phyloP scores from a whole-genome alignment of 2,888 invertebrate genomes.

The Dione vanillae region DNA sequence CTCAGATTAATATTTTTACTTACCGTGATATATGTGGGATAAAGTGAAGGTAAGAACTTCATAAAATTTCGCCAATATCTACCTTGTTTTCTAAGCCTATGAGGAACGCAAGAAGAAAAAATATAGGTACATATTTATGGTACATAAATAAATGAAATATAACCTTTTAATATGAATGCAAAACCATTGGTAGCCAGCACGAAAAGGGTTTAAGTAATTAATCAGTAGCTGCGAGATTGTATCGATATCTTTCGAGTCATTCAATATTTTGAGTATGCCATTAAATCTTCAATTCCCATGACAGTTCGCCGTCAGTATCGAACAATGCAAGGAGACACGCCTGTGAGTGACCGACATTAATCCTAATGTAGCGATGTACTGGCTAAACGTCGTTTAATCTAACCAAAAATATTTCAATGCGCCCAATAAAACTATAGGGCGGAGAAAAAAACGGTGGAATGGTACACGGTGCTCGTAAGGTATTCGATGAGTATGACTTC shows the following conservation, averaged over 20 bases:
- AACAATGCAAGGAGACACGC: slow-evolving; percentile 56
- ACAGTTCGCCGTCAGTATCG: slow-evolving; percentile 62
- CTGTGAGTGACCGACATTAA: slow-evolving; percentile 79
- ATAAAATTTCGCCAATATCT: too few relatives aligned
- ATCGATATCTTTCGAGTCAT: slow-evolving; percentile 39
- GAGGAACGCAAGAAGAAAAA: neutral
- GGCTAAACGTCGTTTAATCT: slow-evolving; percentile 80
- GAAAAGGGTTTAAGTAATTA: slow-evolving; percentile 43
- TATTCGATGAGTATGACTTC: slow-evolving; percentile 80
- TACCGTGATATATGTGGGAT: too few relatives aligned
- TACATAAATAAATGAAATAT: slow-evolving; percentile 1
- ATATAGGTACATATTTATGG: neutral
- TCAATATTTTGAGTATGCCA: slow-evolving; percentile 44
- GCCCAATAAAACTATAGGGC: slow-evolving; percentile 77
- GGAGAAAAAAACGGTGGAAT: slow-evolving; percentile 71
- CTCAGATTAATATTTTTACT: too few relatives aligned
- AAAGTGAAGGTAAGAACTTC: too few relatives aligned
- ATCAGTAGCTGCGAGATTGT: slow-evolving; percentile 44
- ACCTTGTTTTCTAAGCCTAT: too few relatives aligned
- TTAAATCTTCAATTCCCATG: slow-evolving; percentile 54
- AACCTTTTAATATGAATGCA: slow-evolving; percentile 32
- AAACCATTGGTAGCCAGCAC: slow-evolving; percentile 39
- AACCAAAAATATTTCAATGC: slow-evolving; percentile 83
- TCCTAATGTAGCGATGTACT: slow-evolving; percentile 80
- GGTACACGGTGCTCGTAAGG: slow-evolving; percentile 73